A percentile compares a stretch with the other conserved stretches of the same genome.
Evolutionary conservation across 2,888 invertebrate species (phyloP).

Genomic region (Dyspetes luteomarginatus): DNA sequence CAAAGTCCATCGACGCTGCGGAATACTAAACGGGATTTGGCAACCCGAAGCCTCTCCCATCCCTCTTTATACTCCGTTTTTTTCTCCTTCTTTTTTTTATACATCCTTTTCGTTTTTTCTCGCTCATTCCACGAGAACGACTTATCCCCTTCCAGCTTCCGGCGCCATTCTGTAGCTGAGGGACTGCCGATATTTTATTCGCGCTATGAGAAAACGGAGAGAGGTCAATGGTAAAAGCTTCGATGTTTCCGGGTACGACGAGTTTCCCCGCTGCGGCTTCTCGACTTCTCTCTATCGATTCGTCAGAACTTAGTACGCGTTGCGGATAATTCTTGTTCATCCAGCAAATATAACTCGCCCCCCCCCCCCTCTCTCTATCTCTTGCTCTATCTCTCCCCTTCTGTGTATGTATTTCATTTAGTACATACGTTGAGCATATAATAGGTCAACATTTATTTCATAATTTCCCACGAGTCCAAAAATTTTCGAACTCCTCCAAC

Average conservation of each 20-base stretch:
- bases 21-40: conserved; percentile 81
- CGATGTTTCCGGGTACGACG: conserved; percentile 35
- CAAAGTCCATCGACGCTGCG: conserved; percentile 74
- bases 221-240: conserved; percentile 36
- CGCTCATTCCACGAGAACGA: conserved; percentile 16
- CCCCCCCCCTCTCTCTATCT: not conserved
- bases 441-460: conserved; percentile 23
- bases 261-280: conserved; percentile 23
- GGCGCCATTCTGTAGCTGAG: conserved; percentile 15
- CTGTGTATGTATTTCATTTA: not conserved
- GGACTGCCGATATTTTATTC: conserved; percentile 67
- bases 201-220: conserved; percentile 15
- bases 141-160: conserved; percentile 36
- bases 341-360: conserved; percentile 29
- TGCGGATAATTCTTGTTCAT: conserved; percentile 56
- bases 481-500: conserved; percentile 1
- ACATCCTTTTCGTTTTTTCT: conserved; percentile 18
- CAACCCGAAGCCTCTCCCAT: conserved; percentile 68
- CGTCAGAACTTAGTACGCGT: conserved; percentile 51
- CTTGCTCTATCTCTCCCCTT: conserved; percentile 10
- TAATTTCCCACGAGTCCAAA: conserved; percentile 15
- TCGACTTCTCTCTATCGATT: conserved; percentile 61
- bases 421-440: not conserved
- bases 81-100: not conserved
- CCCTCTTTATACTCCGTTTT: not conserved